Evolutionary conservation across 2,888 invertebrate genomes (phyloP), one percentile per base, ranked within the genome.

Genomic region (Standfussiana lucernea): DNA sequence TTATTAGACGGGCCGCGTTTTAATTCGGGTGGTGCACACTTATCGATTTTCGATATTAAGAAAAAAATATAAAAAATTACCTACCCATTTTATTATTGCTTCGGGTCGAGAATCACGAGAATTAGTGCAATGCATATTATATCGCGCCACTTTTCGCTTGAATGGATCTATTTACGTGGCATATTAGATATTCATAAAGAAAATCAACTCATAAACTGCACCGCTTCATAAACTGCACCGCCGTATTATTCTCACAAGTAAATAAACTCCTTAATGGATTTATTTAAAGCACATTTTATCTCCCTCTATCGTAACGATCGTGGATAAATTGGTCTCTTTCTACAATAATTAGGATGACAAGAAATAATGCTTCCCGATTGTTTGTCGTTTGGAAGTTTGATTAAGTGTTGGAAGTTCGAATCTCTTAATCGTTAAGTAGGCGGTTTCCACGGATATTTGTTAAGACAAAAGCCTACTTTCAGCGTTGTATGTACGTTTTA

Each of bases 311-410:
- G 28, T 53, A 59, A 11, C 10, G 37, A 32, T 18, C 15, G 28
- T 50, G 71, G 42, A 56, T 85, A 80, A 79, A 80, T 77, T 75
- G 72, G 83, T 83, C 82, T 83, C 85, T 84, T 79, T 88, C 86
- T 59, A 62, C 75, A 86, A 86, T 89, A 89, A 91, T 91, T 88
- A 89, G 86, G 86, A 81, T 81, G 89, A 87, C 86, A 89, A 85
- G 86, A 88, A 87, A 81, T 87, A 88, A 88, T 90, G 81, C 78
- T 78, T 82, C 76, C 47, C 87, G 76, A 89, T 90, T 88, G 89
- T 91, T 92, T 88, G 89, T 88, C 86, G 85, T 87, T 89, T 84
- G 66, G 81, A 89, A 91, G 83, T 90, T 88, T 83, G 86, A 84
- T 87, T 84, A 89, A 90, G 89, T 89, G 89, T 62, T 75, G 61